Evolutionary conservation across 2,888 invertebrate species (phyloP), one percentile per base, ranked within the genome.

Genomic region (Tinea semifulvella): DNA sequence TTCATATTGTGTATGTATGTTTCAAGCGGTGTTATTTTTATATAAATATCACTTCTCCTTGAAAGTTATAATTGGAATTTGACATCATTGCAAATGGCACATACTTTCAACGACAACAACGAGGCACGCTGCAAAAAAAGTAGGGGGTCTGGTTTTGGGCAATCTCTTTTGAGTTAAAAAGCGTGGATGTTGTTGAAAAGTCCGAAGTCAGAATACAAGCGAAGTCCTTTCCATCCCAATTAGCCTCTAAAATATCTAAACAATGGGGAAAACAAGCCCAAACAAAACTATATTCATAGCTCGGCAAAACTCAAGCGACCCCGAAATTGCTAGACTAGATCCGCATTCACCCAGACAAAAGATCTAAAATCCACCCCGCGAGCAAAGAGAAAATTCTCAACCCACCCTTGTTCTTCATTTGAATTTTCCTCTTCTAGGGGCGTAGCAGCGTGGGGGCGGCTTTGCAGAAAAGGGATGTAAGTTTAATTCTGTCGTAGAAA

Each of bases 331-430:
- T 63, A 67, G 69, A 40, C 31, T 36, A 36, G 16, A 36, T 20
- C 77, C 73, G 77, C 77, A 77, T 75, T 80, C 79, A 79, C 72
- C 72, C 77, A 77, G 74, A 79, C 79, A 80, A 77, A 75, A 77
- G 76, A 73, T 64, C 75, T 74, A 71, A 74, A 76, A 71, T 71
- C 69, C 69, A 71, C 76, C 75, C 74, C 65, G 68, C 63, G 68
- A 72, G 71, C 69, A 77, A 77, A 79, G 46, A 80, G 76, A 76
- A 80, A 80, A 80, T 68, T 73, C 73, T 73, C 67, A 73, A 71
- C 71, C 65, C 68, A 70, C 63, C 45, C 43, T 66, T 76, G 76
- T 75, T 71, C 73, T 68, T 72, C 68, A 68, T 76, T 73, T 68
- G 69, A 72, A 74, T 79, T 80, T 79, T 75, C 79, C 79, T 75